Conservation (phyloP, 2,888 invertebrate genomes). For the Conus canariensis region DNA sequence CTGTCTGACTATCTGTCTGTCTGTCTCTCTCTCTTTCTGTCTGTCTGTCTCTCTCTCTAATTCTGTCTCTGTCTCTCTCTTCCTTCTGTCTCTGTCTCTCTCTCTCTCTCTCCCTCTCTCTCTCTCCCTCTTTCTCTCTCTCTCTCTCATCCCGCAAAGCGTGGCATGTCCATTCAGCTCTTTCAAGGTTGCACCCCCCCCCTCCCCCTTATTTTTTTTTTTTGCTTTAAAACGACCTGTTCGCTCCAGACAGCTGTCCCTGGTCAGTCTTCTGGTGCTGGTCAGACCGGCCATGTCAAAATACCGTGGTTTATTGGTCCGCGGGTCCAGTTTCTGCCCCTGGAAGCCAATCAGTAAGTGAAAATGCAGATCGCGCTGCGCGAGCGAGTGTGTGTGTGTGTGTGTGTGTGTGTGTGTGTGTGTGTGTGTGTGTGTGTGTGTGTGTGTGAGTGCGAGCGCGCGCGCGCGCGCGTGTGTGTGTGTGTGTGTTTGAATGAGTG, state of each 20-base stretch:
- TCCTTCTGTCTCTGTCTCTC: not conserved
- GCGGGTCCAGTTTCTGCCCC: too few relatives aligned
- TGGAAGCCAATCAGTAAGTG: too few relatives aligned
- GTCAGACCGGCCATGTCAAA: too few relatives aligned
- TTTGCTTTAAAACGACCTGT: too few relatives aligned
- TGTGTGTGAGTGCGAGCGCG: not conserved
- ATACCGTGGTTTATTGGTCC: too few relatives aligned
- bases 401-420: not conserved
- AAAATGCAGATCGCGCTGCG: not conserved
- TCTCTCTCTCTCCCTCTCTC: slow-evolving; percentile 21
- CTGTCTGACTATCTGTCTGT: slow-evolving; percentile 25
- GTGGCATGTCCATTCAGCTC: too few relatives aligned
- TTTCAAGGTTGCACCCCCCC: not conserved
- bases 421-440: not conserved
- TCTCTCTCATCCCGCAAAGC: not conserved
- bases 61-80: slow-evolving; percentile 4
- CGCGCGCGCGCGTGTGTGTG: not conserved
- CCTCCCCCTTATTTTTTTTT: too few relatives aligned
- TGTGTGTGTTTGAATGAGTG: not conserved
- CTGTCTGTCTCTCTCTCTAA: not conserved
- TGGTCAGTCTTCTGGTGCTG: too few relatives aligned
- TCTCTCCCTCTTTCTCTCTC: not conserved
- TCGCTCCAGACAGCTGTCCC: too few relatives aligned
- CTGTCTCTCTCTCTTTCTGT: not conserved
- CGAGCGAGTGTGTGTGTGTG: not conserved